Percentiles rank a stretch among this genome's conserved stretches.
phyloP scores from a whole-genome alignment of 1,140 invertebrate species.

The Chironomus tepperi region DNA sequence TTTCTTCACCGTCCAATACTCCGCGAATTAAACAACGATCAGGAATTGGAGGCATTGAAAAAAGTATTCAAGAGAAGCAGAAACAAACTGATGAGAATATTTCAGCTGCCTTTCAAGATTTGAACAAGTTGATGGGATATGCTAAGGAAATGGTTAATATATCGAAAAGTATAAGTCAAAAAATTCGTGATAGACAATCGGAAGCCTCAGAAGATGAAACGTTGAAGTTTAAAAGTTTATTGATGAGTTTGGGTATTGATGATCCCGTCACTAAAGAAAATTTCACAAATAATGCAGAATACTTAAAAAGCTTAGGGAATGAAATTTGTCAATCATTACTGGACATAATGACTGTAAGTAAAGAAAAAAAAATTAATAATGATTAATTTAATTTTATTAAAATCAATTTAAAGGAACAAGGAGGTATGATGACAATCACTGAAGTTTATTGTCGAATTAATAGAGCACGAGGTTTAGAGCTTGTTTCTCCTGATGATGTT shows the following conservation, averaged over 20 bases:
- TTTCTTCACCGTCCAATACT: conserved; percentile 31
- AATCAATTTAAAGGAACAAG: conserved; percentile 59
- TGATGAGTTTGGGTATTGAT: conserved; percentile 93
- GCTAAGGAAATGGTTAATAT: conserved; percentile 95
- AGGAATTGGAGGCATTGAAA: conserved; percentile 94
- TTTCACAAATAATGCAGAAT: conserved; percentile 78
- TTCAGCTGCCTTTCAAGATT: conserved; percentile 87
- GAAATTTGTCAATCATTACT: conserved; percentile 77
- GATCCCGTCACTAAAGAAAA: conserved; percentile 91
- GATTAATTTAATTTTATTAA: background rate
- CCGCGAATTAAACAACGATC: conserved; percentile 60
- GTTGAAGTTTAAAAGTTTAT: conserved; percentile 87
- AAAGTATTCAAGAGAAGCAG: conserved; percentile 81
- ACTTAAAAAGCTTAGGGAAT: conserved; percentile 76
- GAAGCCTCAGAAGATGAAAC: conserved; percentile 97
- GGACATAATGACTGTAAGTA: conserved; percentile 64
- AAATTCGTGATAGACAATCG: conserved; percentile 90
- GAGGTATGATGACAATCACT: conserved; percentile 92
- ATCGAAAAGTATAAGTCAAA: conserved; percentile 85
- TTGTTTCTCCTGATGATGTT: conserved; percentile 90
- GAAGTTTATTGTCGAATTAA: conserved; percentile 97
- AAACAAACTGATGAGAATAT: conserved; percentile 87
- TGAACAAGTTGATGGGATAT: conserved; percentile 88
- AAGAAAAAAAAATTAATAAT: conserved; percentile 22
- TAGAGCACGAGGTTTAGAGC: conserved; percentile 74